A percentile compares a stretch with the other conserved stretches of the same genome.
Conservation (phyloP, 2,888 invertebrate genomes). For the Atrina japonica region DNA sequence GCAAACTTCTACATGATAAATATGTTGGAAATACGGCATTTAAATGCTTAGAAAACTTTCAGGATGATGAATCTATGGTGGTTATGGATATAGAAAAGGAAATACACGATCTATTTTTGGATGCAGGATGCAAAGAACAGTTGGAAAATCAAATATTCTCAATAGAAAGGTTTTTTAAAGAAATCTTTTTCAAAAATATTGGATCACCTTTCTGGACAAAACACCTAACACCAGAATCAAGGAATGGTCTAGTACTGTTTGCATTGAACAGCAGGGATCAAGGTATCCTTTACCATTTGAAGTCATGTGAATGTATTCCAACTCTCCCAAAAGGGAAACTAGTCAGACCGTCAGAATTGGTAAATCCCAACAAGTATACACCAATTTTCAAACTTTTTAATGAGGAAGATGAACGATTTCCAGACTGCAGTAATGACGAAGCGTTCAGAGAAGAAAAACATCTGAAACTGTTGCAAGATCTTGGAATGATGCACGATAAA, state of each 20-base stretch:
- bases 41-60: neutral
- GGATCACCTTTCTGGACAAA: slow-evolving; percentile 5
- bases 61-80: neutral
- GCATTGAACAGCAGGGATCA: neutral
- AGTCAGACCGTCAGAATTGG: slow-evolving; percentile 23
- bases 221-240: neutral
- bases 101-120: neutral
- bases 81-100: slow-evolving; percentile 15
- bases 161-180: slow-evolving; percentile 7
- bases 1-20: neutral
- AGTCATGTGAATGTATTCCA: slow-evolving; percentile 29
- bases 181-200: slow-evolving; percentile 20
- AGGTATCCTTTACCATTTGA: neutral
- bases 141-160: slow-evolving; percentile 14
- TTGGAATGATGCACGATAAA: slow-evolving; percentile 22
- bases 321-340: slow-evolving; percentile 7
- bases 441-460: slow-evolving; percentile 2
- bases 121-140: slow-evolving; percentile 3
- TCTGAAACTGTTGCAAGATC: neutral
- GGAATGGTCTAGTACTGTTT: slow-evolving; percentile 18
- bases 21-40: slow-evolving; percentile 13
- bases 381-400: slow-evolving; percentile 5
- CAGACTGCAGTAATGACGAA: neutral
- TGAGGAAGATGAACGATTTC: slow-evolving; percentile 28
- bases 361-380: neutral